Evolutionary conservation across 2,888 invertebrate genomes (phyloP), one percentile per base, ranked within the genome.

Genomic region (Heteromurus nitidus): DNA sequence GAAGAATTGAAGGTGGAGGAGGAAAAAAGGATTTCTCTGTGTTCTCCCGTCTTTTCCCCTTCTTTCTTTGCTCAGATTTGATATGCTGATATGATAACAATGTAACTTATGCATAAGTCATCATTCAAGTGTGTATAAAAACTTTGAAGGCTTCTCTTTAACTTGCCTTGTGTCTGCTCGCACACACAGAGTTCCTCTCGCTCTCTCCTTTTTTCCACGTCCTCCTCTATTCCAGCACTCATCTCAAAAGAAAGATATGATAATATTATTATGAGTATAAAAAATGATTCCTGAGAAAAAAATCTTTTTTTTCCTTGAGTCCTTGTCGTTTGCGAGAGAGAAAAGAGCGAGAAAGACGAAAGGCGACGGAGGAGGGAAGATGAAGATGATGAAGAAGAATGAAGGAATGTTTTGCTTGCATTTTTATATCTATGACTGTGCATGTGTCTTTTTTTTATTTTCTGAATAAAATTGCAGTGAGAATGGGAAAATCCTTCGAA

Each of bases 31-130:
- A 76, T 76, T 76, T 68, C 75, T 75, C 47, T 60, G 53, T 62
- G 58, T 74, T 74, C 76, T 76, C 50, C 50, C 26, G 28, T 53
- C 44, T 47, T 30, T 67, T 58, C 50, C 36, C 22, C 44, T 36
- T 77, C 62, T 69, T n/a, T n/a, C 28, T 50, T 64, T 64, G 42
- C 42, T 11, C 60, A 79, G 79, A 79, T 79, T 79, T 79, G 79
- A 79, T 79, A 79, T 79, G 79, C 65, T 79, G 79, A 79, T 79
- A 72, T 65, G 79, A 72, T 79, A 79, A 79, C 79, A 79, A 79
- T 79, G 79, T 70, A 72, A 79, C 79, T 79, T 79, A 72, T 79
- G 79, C 79, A 70, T 77, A 77, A 77, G 69, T 77, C 69, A 77
- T 77, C 70, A 79, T 72, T 79, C 72, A 79, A 70, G 55, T 79